phyloP scores from a whole-genome alignment of 2,888 invertebrate species.

The Eledona agricola region DNA sequence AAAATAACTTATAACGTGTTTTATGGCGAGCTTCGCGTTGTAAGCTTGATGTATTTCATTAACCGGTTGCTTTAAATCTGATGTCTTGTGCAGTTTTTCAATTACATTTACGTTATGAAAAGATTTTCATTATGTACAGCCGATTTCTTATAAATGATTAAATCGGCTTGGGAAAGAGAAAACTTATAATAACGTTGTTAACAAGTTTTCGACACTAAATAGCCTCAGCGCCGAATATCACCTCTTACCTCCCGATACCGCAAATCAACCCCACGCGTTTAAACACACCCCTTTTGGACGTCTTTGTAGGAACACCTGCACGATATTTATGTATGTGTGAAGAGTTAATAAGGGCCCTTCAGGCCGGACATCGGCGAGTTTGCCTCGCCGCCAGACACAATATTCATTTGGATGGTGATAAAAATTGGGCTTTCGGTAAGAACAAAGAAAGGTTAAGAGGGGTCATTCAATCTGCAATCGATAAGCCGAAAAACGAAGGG shows the following conservation, averaged over 20 bases:
- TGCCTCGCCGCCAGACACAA: background rate
- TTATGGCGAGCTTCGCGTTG: slow-evolving; percentile 23
- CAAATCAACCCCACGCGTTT: slow-evolving; percentile 16
- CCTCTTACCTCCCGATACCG: slow-evolving; percentile 11
- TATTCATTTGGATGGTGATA: slow-evolving; percentile 6
- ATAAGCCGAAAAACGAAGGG: slow-evolving; percentile 4
- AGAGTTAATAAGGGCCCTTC: slow-evolving; percentile 25
- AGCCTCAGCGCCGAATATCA: slow-evolving; percentile 29
- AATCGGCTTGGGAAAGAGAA: slow-evolving; percentile 30
- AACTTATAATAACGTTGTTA: slow-evolving; percentile 37
- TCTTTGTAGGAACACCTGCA: slow-evolving; percentile 25
- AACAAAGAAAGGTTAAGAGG: slow-evolving; percentile 11
- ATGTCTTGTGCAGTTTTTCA: slow-evolving; percentile 23
- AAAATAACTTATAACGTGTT: slow-evolving; percentile 27
- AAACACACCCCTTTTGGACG: slow-evolving; percentile 19
- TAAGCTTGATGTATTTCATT: slow-evolving; percentile 21
- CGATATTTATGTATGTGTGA: slow-evolving; percentile 23
- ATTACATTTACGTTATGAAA: slow-evolving; percentile 19
- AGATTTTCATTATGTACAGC: slow-evolving; percentile 18
- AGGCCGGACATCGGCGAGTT: slow-evolving; percentile 15
- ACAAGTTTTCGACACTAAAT: slow-evolving; percentile 35
- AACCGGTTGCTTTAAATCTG: slow-evolving; percentile 20
- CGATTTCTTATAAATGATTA: slow-evolving; percentile 20
- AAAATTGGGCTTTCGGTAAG: slow-evolving; percentile 8
- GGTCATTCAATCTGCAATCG: slow-evolving; percentile 6